These are phyloP conservation scores for Nemurella pictetii DNA, from an alignment of 2,888 invertebrate species.

Conservation along the genomic window DNA sequence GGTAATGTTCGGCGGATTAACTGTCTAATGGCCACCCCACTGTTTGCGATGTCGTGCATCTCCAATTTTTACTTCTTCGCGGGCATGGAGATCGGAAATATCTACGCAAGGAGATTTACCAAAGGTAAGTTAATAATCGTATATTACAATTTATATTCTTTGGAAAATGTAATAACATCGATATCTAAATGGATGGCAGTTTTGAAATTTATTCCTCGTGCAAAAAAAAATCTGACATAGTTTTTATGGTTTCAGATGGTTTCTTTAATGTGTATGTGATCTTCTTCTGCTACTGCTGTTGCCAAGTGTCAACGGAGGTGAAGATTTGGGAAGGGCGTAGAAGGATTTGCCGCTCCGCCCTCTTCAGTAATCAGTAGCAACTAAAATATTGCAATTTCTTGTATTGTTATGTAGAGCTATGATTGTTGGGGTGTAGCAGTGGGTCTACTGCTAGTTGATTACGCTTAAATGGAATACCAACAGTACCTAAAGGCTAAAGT, in stretches of 20 bases:
- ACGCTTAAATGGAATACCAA: no score
- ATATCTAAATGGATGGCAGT: no score
- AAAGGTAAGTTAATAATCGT: constrained; percentile 48
- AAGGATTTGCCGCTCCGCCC: constrained; percentile 21
- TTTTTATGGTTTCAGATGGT: constrained; percentile 46
- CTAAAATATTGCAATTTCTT: no score
- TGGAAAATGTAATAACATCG: no score
- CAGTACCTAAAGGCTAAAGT: no score
- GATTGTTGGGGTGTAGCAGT: no score
- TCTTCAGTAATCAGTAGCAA: no score
- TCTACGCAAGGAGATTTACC: constrained; percentile 65
- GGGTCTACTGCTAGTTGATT: no score
- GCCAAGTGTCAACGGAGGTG: constrained; percentile 60
- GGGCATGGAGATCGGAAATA: constrained; percentile 71
- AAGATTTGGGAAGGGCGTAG: constrained; percentile 48
- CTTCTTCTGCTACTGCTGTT: constrained; percentile 58
- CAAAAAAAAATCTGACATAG: constrained; percentile 24
- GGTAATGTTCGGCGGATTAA: constrained; percentile 63
- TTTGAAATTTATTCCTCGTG: no score
- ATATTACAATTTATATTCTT: no score
- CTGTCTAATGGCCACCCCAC: constrained; percentile 70
- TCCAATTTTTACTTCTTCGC: constrained; percentile 89
- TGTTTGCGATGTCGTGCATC: constrained; percentile 77
- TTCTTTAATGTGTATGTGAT: constrained; percentile 49
- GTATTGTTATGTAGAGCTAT: no score